phyloP scores from a whole-genome alignment of 2,113 vertebrate species.

The Eulemur rufifrons region DNA sequence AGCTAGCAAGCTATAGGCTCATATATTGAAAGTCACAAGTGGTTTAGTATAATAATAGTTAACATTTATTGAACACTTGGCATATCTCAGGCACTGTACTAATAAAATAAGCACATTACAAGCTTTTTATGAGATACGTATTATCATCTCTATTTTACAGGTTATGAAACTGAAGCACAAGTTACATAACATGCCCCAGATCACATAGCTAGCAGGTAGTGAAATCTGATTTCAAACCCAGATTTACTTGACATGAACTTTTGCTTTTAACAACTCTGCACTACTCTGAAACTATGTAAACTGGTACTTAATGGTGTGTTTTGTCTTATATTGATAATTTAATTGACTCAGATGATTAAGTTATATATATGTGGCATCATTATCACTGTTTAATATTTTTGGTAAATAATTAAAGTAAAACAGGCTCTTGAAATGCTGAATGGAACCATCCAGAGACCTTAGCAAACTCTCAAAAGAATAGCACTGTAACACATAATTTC shows the following conservation, averaged over 20 bases:
- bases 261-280: not conserved
- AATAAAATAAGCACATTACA: too few species aligned
- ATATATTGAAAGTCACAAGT: not conserved
- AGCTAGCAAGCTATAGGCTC: not conserved
- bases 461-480: slow-evolving; percentile 12
- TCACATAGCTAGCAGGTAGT: not conserved
- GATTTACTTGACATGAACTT: not conserved
- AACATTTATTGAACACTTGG: not conserved
- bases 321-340: not conserved
- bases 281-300: not conserved
- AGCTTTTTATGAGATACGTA: not conserved
- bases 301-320: not conserved
- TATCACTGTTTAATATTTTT: slow-evolving; percentile 11
- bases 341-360: not conserved
- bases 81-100: too few species aligned
- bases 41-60: not conserved
- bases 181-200: not conserved
- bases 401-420: slow-evolving; percentile 14
- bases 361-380: not conserved
- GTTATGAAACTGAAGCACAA: not conserved
- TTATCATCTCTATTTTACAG: not conserved
- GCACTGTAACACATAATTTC: not conserved
- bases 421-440: slow-evolving; percentile 21
- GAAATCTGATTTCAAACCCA: not conserved
- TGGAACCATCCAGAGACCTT: not conserved